Percentiles rank a stretch among this genome's conserved stretches.
Conservation (phyloP, 2,797 vertebrate genomes). For the Sternotherus odoratus region DNA sequence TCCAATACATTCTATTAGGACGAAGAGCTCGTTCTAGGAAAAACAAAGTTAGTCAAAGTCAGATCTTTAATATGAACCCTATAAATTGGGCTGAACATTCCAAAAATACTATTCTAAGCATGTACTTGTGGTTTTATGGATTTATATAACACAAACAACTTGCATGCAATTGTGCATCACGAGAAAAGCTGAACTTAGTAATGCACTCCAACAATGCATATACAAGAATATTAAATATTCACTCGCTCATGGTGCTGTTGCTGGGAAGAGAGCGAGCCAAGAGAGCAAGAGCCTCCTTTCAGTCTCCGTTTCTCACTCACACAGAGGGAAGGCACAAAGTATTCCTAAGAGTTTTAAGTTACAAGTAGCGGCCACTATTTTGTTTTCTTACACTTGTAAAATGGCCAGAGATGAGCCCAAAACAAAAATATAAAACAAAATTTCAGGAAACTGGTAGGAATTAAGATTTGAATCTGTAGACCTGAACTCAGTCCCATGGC, state of each 20-base stretch:
- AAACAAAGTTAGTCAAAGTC: conserved; percentile 25
- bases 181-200: neutral
- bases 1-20: conserved; percentile 94
- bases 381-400: neutral
- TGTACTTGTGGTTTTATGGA: neutral
- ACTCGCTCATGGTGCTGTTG: neutral
- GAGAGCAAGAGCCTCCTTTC: neutral
- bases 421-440: neutral
- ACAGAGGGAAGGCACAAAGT: neutral
- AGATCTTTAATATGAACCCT: neutral
- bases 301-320: neutral
- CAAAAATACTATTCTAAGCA: neutral
- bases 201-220: neutral
- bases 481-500: neutral
- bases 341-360: neutral
- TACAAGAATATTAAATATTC: neutral
- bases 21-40: conserved; percentile 85
- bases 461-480: neutral
- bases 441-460: neutral
- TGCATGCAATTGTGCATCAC: neutral
- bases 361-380: neutral
- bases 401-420: neutral
- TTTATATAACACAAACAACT: neutral
- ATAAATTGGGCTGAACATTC: neutral
- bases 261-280: neutral